Evolutionary conservation across 2,113 vertebrate species (phyloP), one percentile per base, ranked within the genome.

Genomic region (Eptesicus fuscus): DNA sequence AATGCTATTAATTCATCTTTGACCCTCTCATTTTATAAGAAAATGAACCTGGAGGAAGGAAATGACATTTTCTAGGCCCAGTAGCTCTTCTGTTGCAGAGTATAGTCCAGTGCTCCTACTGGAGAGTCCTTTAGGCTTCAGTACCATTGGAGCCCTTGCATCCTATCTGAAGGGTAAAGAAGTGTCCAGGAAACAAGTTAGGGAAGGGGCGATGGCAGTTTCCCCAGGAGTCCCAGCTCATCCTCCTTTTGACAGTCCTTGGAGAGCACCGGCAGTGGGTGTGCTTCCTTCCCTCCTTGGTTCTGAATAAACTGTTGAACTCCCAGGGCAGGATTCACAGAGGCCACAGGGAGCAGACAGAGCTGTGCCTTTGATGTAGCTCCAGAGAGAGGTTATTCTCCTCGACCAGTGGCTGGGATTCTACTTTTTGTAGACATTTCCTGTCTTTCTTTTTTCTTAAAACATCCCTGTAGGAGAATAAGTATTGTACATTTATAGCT

Each of bases 401-500:
- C 78, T 92, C 92, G 95, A 96, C 85, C 90, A 90, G 88, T 85
- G 95, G 69, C 80, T 88, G 90, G 37, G 37, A 49, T 88, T 95
- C 78, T 91, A 61, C 84, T 96, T 96, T 91, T 76, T 90, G 88
- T n/a, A 83, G 84, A 88, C 37, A 86, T 93, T 95, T 96, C 69
- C 63, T 28, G 1, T 92, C 82, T 96, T 83, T 49, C 35, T 59
- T 91, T 94, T 94, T 63, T 53, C 92, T 92, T 83, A 94, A 96
- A 95, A 96, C 87, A 70, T 88, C 89, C 56, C 74, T 93, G 18
- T 40, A 86, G 88, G 88, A 96, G 96, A 96, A 88, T 90, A 96
- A 96, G 25, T 61, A 69, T 86, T 79, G 40, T 9, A 65, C 67
- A 74, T 96, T 83, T 95, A 91, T 95, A 91, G 88, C 51, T 93